Conservation (phyloP, 1,140 invertebrate species). For the Mizuhopecten yessoensis region DNA sequence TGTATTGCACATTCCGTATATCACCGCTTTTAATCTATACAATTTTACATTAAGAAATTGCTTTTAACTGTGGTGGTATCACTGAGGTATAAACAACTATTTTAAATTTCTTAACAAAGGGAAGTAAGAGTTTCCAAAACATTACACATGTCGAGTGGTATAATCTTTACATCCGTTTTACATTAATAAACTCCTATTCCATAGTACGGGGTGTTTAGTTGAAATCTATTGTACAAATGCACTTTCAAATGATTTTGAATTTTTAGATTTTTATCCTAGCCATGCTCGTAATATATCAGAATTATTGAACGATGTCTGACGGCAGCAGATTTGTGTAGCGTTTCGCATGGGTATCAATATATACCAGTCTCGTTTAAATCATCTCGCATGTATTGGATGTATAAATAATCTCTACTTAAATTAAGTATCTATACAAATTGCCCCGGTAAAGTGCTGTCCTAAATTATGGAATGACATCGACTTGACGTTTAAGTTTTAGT, state of each 20-base stretch:
- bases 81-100: too few species aligned
- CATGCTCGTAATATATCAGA: not conserved
- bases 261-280: not conserved
- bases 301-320: not conserved
- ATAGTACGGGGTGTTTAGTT: not conserved
- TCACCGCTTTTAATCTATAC: too few species aligned
- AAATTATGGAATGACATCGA: not conserved
- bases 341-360: not conserved
- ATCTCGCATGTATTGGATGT: not conserved
- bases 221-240: not conserved
- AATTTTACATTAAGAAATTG: too few species aligned
- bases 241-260: not conserved
- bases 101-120: too few species aligned
- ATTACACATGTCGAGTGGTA: too few species aligned
- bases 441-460: not conserved
- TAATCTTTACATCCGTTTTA: not conserved
- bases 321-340: not conserved
- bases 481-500: not conserved
- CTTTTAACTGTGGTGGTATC: too few species aligned
- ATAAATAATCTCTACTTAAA: not conserved
- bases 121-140: too few species aligned
- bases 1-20: too few species aligned
- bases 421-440: conserved; percentile 28
- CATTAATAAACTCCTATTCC: not conserved
- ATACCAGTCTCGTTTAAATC: not conserved